These are phyloP conservation scores for Pseudocheirus occidentalis DNA, from an alignment of 2,797 vertebrate species.

Conservation along the genomic window DNA sequence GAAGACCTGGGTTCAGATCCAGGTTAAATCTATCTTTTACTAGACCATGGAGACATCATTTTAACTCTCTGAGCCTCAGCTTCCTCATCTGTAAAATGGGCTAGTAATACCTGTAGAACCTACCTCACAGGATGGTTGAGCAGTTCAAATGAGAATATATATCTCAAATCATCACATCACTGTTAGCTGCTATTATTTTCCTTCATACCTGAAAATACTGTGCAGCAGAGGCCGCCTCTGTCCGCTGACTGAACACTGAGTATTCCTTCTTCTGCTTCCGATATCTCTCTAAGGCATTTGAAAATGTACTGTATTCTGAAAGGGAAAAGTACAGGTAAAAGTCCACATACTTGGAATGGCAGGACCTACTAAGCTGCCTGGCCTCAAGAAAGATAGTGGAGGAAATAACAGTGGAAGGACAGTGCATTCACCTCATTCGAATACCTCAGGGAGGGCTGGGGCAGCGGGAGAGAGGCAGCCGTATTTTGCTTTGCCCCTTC, in stretches of 20 bases:
- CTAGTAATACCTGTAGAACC: background rate
- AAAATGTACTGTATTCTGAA: constrained; percentile 84
- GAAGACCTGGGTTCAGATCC: background rate
- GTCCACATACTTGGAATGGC: constrained; percentile 17
- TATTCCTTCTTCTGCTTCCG: constrained; percentile 58
- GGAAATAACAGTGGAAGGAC: constrained; percentile 39
- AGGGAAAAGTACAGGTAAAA: constrained; percentile 51
- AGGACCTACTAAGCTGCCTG: constrained; percentile 17
- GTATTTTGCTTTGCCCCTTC: background rate
- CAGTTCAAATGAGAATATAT: background rate
- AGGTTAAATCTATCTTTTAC: background rate
- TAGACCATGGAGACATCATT: background rate
- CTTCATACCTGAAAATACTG: constrained; percentile 84
- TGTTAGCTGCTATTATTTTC: background rate
- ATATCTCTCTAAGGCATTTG: constrained; percentile 78
- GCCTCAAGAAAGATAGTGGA: constrained; percentile 3
- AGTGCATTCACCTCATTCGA: background rate
- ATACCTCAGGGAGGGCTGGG: background rate
- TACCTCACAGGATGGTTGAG: background rate
- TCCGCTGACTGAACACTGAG: constrained; percentile 80
- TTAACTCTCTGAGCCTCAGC: background rate
- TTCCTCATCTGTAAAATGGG: background rate
- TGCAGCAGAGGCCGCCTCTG: constrained; percentile 79
- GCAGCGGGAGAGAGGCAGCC: constrained; percentile 24
- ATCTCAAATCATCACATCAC: background rate